Conservation (phyloP, 2,888 invertebrate species). For the Diplolepis rosae region DNA sequence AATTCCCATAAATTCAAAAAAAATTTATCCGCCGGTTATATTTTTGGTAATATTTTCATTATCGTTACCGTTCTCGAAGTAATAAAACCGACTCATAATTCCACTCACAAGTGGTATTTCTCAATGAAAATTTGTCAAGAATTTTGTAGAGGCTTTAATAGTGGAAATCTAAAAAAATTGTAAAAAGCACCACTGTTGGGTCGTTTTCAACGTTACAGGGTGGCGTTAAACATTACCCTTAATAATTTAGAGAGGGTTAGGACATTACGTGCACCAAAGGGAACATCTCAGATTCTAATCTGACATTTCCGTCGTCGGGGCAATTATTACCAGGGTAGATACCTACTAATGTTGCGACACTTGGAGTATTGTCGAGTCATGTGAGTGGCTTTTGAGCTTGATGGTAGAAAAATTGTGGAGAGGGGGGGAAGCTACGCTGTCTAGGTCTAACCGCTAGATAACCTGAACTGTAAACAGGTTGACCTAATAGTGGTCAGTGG, state of each 20-base stretch:
- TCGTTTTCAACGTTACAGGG: constrained; percentile 6
- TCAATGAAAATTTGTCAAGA: neutral
- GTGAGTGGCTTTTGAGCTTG: constrained; percentile 14
- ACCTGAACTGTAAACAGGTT: constrained; percentile 32
- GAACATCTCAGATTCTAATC: constrained; percentile 71
- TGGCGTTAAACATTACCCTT: constrained; percentile 5
- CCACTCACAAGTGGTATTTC: neutral
- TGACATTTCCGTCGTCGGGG: constrained; percentile 69
- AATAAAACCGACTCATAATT: no score
- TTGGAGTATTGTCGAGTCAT: constrained; percentile 23
- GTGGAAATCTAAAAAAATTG: neutral
- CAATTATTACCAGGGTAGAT: constrained; percentile 33
- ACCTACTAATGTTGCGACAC: constrained; percentile 34
- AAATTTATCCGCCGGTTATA: no score
- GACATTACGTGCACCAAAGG: constrained; percentile 55
- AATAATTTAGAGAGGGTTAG: constrained; percentile 23
- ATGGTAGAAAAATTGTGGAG: constrained; percentile 2
- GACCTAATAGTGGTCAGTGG: constrained; percentile 29
- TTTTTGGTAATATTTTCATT: no score
- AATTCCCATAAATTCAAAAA: no score
- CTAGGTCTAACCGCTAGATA: constrained; percentile 39
- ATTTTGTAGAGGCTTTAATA: neutral
- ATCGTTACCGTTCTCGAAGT: no score
- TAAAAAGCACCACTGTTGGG: constrained; percentile 7
- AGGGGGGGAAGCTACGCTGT: constrained; percentile 27